Evolutionary conservation across 1,140 invertebrate genomes (phyloP).

Genomic region (Drosophila sechellia): DNA sequence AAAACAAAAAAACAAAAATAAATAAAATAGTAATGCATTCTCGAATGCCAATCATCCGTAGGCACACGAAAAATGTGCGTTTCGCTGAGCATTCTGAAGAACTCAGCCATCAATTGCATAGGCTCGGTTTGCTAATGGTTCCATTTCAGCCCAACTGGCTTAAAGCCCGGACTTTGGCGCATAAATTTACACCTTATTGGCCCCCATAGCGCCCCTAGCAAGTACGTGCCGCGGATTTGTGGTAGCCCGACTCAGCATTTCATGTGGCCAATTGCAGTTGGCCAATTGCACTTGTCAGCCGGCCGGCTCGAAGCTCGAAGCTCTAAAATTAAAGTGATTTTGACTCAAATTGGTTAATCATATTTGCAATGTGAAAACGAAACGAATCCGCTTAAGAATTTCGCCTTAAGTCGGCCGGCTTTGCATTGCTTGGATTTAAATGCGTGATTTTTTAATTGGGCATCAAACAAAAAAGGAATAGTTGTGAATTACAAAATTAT

Average conservation of each 20-base stretch:
- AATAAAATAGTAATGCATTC: conserved; percentile 17
- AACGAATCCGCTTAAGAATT: conserved; percentile 58
- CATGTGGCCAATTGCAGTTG: conserved; percentile 50
- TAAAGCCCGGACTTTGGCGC: conserved; percentile 44
- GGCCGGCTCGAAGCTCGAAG: conserved; percentile 61
- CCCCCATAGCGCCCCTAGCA: conserved; percentile 75
- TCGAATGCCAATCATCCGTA: conserved; percentile 56
- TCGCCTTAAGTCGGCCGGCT: conserved; percentile 24
- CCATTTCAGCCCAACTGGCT: conserved; percentile 30
- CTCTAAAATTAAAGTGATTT: conserved; percentile 79
- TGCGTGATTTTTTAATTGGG: conserved; percentile 34
- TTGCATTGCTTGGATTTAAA: conserved; percentile 54
- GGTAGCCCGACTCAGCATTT: conserved; percentile 26
- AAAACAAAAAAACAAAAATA: conserved; percentile 23
- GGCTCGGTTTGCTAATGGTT: conserved; percentile 62
- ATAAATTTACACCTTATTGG: conserved; percentile 83
- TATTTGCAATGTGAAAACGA: conserved; percentile 63
- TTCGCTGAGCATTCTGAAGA: conserved; percentile 52
- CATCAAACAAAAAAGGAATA: conserved; percentile 1
- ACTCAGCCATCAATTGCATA: conserved; percentile 71
- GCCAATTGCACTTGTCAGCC: conserved; percentile 54
- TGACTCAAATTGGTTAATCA: conserved; percentile 82
- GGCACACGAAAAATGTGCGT: conserved; percentile 72
- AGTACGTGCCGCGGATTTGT: conserved; percentile 59
- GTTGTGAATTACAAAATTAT: not conserved